Conservation (phyloP, 2,888 invertebrate genomes). For the Eupithecia inturbata region DNA sequence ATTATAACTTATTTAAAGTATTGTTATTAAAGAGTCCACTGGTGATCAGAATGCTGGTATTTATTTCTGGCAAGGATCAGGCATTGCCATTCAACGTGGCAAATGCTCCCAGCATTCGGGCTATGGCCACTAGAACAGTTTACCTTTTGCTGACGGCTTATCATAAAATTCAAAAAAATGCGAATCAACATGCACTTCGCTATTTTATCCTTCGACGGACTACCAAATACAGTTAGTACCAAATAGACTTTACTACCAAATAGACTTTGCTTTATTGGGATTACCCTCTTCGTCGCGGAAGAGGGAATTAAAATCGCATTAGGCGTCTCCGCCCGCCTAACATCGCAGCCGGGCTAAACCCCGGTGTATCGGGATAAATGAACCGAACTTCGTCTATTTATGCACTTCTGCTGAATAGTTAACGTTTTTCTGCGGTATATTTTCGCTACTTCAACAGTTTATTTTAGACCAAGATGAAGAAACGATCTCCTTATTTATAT, state of each 20-base stretch:
- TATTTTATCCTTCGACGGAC: slow-evolving; percentile 50
- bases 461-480: slow-evolving; percentile 52
- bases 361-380: slow-evolving; percentile 83
- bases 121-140: too few relatives aligned
- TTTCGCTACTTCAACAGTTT: slow-evolving; percentile 68
- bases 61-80: too few relatives aligned
- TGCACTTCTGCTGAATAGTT: slow-evolving; percentile 81
- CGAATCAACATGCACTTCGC: not conserved
- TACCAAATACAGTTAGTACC: slow-evolving; percentile 65
- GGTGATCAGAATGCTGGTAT: too few relatives aligned
- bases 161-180: not conserved
- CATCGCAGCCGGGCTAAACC: slow-evolving; percentile 79
- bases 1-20: too few relatives aligned
- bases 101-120: too few relatives aligned
- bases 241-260: too few relatives aligned
- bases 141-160: too few relatives aligned
- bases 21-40: too few relatives aligned
- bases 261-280: slow-evolving; percentile 77
- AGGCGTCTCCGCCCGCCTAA: slow-evolving; percentile 81
- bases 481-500: slow-evolving; percentile 44
- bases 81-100: too few relatives aligned
- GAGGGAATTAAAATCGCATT: slow-evolving; percentile 84
- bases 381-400: slow-evolving; percentile 82
- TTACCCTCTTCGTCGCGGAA: slow-evolving; percentile 77
- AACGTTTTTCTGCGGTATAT: slow-evolving; percentile 72